Conservation (phyloP, 2,888 invertebrate genomes). For the Polyommatus iphigenia region DNA sequence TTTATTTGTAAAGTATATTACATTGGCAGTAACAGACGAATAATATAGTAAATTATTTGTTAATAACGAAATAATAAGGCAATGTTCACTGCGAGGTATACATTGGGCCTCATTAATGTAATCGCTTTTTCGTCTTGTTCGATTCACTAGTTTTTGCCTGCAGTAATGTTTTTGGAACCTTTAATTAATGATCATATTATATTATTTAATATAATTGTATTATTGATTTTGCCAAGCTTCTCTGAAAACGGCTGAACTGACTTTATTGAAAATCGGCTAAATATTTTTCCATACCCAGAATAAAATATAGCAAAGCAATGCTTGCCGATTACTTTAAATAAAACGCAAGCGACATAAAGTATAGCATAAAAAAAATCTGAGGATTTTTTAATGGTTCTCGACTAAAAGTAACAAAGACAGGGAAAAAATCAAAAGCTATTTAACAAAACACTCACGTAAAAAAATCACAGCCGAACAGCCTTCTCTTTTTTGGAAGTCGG, state of each 20-base stretch:
- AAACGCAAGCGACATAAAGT: too few species aligned
- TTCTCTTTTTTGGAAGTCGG: too few species aligned
- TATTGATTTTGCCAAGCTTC: too few species aligned
- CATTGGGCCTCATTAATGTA: not conserved
- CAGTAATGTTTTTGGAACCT: not conserved
- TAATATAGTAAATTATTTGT: not conserved
- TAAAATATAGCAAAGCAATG: too few species aligned
- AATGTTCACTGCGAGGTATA: not conserved
- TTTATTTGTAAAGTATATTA: not conserved
- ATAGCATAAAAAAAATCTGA: too few species aligned
- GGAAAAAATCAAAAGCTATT: not conserved
- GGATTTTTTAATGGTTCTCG: too few species aligned
- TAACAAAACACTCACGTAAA: not conserved
- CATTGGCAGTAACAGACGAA: not conserved
- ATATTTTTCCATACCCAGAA: too few species aligned
- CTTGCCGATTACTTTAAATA: too few species aligned
- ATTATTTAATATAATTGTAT: too few species aligned
- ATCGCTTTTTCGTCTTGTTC: not conserved
- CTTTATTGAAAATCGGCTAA: too few species aligned
- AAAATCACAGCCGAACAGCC: too few species aligned
- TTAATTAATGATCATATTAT: not conserved
- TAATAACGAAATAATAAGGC: not conserved
- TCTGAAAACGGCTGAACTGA: too few species aligned
- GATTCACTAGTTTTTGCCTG: not conserved
- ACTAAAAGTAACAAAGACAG: not conserved